These are phyloP conservation scores for Crax fasciolata DNA, from an alignment of 2,797 vertebrate genomes.

Conservation along the genomic window DNA sequence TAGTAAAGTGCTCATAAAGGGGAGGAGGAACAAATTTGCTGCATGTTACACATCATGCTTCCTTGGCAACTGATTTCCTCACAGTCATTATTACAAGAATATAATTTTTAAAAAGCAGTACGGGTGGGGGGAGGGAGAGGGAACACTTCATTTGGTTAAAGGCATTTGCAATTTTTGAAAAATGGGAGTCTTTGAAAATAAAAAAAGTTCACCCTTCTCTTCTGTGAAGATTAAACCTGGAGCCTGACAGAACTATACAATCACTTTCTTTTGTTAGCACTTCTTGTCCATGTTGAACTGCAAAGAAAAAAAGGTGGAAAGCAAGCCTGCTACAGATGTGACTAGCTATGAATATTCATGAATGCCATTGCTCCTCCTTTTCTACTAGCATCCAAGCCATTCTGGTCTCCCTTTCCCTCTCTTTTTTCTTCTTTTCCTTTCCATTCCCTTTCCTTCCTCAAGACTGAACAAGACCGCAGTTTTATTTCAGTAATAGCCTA, in stretches of 20 bases:
- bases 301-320: conserved; percentile 85
- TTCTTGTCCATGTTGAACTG: conserved; percentile 75
- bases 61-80: conserved; percentile 70
- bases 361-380: conserved; percentile 85
- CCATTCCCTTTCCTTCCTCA: conserved; percentile 81
- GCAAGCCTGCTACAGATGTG: conserved; percentile 92
- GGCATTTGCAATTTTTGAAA: conserved; percentile 26
- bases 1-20: conserved; percentile 53
- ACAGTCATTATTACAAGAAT: conserved; percentile 70
- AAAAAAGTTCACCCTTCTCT: conserved; percentile 61
- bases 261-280: conserved; percentile 81
- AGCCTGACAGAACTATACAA: conserved; percentile 58
- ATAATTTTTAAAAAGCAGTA: conserved; percentile 66
- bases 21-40: conserved; percentile 61
- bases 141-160: conserved; percentile 52
- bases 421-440: conserved; percentile 71
- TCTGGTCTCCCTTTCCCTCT: conserved; percentile 74
- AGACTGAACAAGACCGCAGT: conserved; percentile 86
- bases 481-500: conserved; percentile 89
- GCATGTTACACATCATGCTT: conserved; percentile 55
- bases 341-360: conserved; percentile 96
- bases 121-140: neutral
- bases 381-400: conserved; percentile 86
- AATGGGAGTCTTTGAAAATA: neutral
- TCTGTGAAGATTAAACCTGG: conserved; percentile 52